phyloP scores from a whole-genome alignment of 2,797 vertebrate species.

The Lophotriccus pileatus region DNA sequence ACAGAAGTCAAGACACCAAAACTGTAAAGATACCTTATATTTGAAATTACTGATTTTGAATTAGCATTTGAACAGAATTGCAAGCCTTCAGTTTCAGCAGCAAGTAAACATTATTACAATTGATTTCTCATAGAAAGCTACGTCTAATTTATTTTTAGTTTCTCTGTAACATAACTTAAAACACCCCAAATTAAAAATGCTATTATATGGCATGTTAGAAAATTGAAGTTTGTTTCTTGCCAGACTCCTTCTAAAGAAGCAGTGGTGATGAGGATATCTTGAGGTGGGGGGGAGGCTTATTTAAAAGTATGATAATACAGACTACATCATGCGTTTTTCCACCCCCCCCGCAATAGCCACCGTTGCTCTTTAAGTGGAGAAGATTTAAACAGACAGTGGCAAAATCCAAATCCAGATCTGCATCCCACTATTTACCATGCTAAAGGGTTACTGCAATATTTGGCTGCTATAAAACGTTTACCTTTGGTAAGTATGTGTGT shows the following conservation, averaged over 20 bases:
- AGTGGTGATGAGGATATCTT: neutral
- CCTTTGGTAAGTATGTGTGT: constrained; percentile 85
- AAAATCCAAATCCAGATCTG: constrained; percentile 90
- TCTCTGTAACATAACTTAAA: neutral
- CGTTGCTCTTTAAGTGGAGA: constrained; percentile 98
- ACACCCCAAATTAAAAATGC: neutral
- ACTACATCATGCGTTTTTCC: constrained; percentile 55
- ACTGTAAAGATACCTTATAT: neutral
- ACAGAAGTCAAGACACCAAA: neutral
- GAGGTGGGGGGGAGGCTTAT: neutral
- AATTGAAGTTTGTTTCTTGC: neutral
- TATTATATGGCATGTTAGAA: neutral
- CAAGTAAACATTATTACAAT: neutral
- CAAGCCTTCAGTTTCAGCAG: neutral
- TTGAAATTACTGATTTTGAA: neutral
- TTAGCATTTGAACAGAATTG: neutral
- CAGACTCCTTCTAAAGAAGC: constrained; percentile 5
- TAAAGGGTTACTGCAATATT: constrained; percentile 95
- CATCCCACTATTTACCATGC: constrained; percentile 98
- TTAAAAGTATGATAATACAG: neutral
- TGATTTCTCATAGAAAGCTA: neutral
- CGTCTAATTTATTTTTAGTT: neutral
- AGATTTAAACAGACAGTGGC: constrained; percentile 98
- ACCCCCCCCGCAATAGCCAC: constrained; percentile 78
- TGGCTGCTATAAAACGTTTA: constrained; percentile 89